Evolutionary conservation across 2,113 vertebrate species (phyloP).

Genomic region (Hemiscyllium ocellatum): DNA sequence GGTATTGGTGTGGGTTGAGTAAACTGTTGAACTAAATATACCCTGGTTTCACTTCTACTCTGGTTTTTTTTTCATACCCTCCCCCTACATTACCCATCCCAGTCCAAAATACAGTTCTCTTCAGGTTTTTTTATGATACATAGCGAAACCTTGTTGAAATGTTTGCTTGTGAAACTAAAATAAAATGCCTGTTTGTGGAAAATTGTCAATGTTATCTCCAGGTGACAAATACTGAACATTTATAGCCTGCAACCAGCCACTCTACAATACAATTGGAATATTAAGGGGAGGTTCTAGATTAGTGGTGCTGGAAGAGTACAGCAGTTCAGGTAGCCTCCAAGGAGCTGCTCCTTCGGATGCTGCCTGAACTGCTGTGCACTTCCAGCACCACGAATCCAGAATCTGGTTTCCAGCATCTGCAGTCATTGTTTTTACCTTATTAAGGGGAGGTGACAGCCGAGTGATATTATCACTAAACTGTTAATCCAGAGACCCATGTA

Average conservation of each 20-base stretch:
- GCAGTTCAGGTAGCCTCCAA: too few relatives aligned
- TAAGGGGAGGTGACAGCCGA: too few relatives aligned
- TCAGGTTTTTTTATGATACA: conserved; percentile 23
- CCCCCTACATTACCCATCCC: not conserved
- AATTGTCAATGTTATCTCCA: not conserved
- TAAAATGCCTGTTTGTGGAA: not conserved
- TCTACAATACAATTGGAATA: not conserved
- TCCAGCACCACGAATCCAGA: too few relatives aligned
- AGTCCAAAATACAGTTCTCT: not conserved
- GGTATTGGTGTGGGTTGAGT: not conserved
- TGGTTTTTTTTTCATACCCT: not conserved
- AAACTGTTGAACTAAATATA: conserved; percentile 38
- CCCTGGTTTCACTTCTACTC: conserved; percentile 20
- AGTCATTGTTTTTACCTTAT: too few relatives aligned
- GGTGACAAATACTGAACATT: conserved; percentile 20
- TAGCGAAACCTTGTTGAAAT: not conserved
- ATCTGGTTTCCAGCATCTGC: too few relatives aligned
- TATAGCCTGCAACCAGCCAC: not conserved
- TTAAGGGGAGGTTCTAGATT: too few relatives aligned
- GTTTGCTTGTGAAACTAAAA: conserved; percentile 3
- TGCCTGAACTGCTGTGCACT: too few relatives aligned
- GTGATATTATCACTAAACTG: too few relatives aligned
- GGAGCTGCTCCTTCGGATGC: too few relatives aligned
- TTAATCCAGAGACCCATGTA: too few relatives aligned
- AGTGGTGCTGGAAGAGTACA: too few relatives aligned